Conservation (phyloP, 2,797 vertebrate species). For the Gorsachius magnificus region DNA sequence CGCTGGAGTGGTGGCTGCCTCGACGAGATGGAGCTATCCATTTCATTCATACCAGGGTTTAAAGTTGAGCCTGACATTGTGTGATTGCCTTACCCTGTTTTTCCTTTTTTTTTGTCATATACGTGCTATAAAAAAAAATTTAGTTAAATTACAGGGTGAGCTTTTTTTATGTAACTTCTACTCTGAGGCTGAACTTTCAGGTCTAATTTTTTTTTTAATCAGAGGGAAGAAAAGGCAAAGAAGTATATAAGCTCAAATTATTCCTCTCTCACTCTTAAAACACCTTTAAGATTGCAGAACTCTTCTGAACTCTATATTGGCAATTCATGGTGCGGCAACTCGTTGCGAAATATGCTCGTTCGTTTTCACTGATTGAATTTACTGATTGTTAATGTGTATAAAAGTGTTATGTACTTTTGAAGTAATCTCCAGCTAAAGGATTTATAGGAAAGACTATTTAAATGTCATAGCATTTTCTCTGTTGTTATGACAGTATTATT, state of each 20-base stretch:
- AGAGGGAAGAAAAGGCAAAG: background rate
- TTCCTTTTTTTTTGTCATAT: background rate
- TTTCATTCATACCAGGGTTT: conserved; percentile 52
- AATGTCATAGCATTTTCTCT: conserved; percentile 57
- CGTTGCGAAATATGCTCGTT: conserved; percentile 56
- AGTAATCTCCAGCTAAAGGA: conserved; percentile 64
- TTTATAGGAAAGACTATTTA: conserved; percentile 70
- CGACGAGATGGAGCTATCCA: conserved; percentile 51
- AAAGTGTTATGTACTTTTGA: conserved; percentile 66
- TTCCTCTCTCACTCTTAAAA: conserved; percentile 12
- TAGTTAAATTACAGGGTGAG: background rate
- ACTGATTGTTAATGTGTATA: conserved; percentile 70
- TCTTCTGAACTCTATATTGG: conserved; percentile 38
- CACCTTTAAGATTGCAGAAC: conserved; percentile 35
- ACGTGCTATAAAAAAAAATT: conserved; percentile 21
- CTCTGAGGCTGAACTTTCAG: conserved; percentile 54
- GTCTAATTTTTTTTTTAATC: conserved; percentile 32
- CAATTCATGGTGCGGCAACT: conserved; percentile 62
- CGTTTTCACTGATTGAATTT: conserved; percentile 69
- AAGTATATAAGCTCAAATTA: conserved; percentile 31
- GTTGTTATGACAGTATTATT: conserved; percentile 71
- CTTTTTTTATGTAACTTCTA: background rate
- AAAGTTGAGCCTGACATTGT: conserved; percentile 67
- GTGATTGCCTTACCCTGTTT: conserved; percentile 24
- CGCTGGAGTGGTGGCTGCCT: conserved; percentile 76